phyloP scores from a whole-genome alignment of 2,113 vertebrate genomes.

The Sminthopsis crassicaudata region DNA sequence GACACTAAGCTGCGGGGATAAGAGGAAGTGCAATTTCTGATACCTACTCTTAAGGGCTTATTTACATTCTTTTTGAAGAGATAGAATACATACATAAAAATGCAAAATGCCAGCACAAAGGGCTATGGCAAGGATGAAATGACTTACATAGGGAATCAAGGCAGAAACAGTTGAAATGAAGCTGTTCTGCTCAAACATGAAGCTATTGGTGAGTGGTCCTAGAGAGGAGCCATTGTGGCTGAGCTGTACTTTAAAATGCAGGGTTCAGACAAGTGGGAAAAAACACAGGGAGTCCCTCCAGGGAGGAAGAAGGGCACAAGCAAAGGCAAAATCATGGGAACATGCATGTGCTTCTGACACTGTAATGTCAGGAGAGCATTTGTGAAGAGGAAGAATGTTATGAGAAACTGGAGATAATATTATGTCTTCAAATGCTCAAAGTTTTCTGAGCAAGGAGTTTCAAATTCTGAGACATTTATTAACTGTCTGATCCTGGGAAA shows the following conservation, averaged over 20 bases:
- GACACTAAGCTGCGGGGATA: not conserved
- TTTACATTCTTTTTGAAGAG: not conserved
- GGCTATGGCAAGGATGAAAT: not conserved
- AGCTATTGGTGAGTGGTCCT: not conserved
- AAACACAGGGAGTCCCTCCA: not conserved
- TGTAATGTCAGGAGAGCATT: not conserved
- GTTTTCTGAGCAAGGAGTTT: not conserved
- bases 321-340: not conserved
- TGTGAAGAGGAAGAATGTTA: not conserved
- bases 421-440: not conserved
- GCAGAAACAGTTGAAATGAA: not conserved
- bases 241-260: not conserved
- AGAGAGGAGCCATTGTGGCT: not conserved
- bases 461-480: not conserved
- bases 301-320: not conserved
- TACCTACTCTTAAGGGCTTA: not conserved
- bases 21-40: not conserved
- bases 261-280: not conserved
- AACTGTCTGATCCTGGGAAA: not conserved
- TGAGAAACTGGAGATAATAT: not conserved
- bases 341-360: not conserved
- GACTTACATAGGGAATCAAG: not conserved
- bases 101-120: not conserved
- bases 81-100: not conserved
- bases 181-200: not conserved